Conservation (phyloP, 30 jellyfish, hydroid and myxozoan genomes). For the Phacellophora camtschatica region DNA sequence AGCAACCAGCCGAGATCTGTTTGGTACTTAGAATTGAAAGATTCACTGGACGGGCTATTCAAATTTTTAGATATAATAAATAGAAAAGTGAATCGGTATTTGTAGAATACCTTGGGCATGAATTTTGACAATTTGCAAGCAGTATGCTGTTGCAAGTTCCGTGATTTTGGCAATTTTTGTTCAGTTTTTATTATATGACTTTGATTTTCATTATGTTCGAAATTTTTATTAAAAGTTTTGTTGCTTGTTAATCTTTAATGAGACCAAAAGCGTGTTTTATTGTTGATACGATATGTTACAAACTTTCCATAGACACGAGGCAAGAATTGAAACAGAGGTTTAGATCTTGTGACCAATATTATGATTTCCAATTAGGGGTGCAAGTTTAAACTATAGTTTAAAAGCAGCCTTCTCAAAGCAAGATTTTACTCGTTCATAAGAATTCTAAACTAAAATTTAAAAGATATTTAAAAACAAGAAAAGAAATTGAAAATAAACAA, state of each 20-base stretch:
- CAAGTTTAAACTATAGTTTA: no score
- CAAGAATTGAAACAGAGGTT: no score
- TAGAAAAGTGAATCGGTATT: slow-evolving; percentile 18
- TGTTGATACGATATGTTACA: not conserved
- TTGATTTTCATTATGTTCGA: not conserved
- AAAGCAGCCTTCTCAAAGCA: no score
- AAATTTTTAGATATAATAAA: slow-evolving; percentile 32
- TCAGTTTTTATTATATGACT: not conserved
- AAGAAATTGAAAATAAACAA: no score
- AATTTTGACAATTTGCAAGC: slow-evolving; percentile 42
- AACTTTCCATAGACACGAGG: not conserved
- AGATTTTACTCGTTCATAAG: no score
- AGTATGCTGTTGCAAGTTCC: not conserved
- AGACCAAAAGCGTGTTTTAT: not conserved
- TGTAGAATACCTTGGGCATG: slow-evolving; percentile 61
- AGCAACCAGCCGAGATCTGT: slow-evolving; percentile 70
- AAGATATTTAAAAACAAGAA: no score
- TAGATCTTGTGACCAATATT: no score
- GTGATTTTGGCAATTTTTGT: not conserved
- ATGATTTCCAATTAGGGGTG: no score
- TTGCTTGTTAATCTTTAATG: slow-evolving; percentile 9
- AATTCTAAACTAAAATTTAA: no score
- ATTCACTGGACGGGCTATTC: slow-evolving; percentile 65
- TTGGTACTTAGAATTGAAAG: slow-evolving; percentile 57
- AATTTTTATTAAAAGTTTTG: not conserved